Percentiles rank a stretch among this genome's conserved stretches.
phyloP scores from a whole-genome alignment of 2,113 vertebrate genomes.

The Sturnira hondurensis region DNA sequence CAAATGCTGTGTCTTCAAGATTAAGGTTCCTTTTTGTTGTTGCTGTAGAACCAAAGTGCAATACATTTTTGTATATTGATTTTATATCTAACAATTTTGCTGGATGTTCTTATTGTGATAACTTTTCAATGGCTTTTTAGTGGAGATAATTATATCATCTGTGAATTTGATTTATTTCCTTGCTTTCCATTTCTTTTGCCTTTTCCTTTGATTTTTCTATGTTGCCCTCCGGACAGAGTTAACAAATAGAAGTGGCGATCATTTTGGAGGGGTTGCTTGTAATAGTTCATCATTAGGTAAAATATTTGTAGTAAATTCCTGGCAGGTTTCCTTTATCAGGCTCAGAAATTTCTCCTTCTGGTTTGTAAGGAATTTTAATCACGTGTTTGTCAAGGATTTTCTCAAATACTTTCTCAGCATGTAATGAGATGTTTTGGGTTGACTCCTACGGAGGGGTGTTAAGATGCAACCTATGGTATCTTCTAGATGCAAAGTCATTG shows the following conservation, averaged over 20 bases:
- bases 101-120: constrained; percentile 1
- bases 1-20: background rate
- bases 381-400: background rate
- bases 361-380: background rate
- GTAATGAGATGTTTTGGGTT: background rate
- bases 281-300: background rate
- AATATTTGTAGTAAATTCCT: background rate
- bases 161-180: background rate
- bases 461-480: background rate
- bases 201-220: background rate
- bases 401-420: background rate
- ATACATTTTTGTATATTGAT: background rate
- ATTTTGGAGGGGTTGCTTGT: background rate
- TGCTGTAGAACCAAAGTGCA: background rate
- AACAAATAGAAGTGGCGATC: background rate
- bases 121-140: background rate
- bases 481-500: background rate
- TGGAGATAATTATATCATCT: background rate
- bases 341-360: background rate
- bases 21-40: background rate
- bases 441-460: background rate
- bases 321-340: background rate
- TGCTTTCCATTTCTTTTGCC: background rate
- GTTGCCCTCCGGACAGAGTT: background rate
- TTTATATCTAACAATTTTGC: background rate